Percentiles rank a stretch among this genome's conserved stretches.
phyloP scores from a whole-genome alignment of 2,113 vertebrate species.

The Hypocryptadius cinnamomeus region DNA sequence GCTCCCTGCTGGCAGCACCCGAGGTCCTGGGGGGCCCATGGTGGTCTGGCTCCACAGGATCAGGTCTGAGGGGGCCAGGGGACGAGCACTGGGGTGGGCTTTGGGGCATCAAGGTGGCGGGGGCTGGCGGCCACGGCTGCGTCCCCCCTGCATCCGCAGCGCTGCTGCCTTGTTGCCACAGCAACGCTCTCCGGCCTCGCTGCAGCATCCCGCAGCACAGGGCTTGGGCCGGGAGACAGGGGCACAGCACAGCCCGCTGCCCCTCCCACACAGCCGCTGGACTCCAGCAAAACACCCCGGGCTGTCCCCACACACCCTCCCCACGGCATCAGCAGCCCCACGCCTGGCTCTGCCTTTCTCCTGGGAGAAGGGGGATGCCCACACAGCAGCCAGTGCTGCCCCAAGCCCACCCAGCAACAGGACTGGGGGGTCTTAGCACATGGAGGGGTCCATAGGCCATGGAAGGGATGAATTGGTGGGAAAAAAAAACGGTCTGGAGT shows the following conservation, averaged over 20 bases:
- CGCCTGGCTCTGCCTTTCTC: not conserved
- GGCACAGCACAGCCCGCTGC: fast-evolving
- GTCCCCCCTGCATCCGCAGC: not conserved
- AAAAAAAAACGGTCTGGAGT: not conserved
- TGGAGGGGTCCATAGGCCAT: too few relatives aligned
- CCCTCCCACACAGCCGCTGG: fast-evolving
- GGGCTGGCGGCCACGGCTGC: not conserved
- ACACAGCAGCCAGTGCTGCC: not conserved
- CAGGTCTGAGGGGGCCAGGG: fast-evolving
- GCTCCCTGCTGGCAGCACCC: not conserved
- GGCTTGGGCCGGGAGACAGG: fast-evolving
- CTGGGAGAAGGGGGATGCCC: not conserved
- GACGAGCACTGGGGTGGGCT: fast-evolving
- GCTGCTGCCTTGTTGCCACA: constrained; percentile 21
- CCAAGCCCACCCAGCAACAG: not conserved
- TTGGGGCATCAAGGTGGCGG: fast-evolving
- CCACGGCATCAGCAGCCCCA: fast-evolving
- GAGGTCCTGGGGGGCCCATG: fast-evolving
- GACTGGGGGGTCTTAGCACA: fast-evolving
- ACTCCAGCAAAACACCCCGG: fast-evolving
- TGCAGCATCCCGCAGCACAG: not conserved
- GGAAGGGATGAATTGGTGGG: not conserved
- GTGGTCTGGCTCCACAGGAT: not conserved
- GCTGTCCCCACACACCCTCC: fast-evolving
- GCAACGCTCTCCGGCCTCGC: constrained; percentile 5